Base-by-base conservation (phyloP, 2,888 invertebrate species). In the Pegoplata infirma region DNA sequence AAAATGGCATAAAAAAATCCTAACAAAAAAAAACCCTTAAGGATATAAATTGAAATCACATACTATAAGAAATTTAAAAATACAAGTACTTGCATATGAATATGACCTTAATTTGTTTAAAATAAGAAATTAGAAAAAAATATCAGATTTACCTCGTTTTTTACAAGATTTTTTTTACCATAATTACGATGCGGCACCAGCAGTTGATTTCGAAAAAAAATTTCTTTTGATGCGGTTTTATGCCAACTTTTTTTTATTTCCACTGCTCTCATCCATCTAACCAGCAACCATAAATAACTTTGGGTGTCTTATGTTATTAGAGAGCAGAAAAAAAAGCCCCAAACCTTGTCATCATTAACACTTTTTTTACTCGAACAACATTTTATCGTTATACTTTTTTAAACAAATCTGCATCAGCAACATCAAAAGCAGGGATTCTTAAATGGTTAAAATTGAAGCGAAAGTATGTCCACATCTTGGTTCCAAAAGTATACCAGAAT, bases 161-260 rank as follows among this genome's bases (percentile, higher is more conserved):
- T 40, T n/a, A n/a, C n/a, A 40, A 40, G 36, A 40, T 32, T n/a
- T 40, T 40, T 40, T 40, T n/a, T n/a, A 40, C 10, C n/a, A 40
- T 40, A 47, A 44, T 51, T 16, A 51, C n/a, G 5, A 51, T n/a
- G n/a, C n/a, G n/a, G 7, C 6, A 12, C 44, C 21, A 19, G 61
- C 75, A 44, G 84, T 86, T 86, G 86, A 86, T 86, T 87, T 86
- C 87, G 82, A 32, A 3, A 23, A 6, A 67, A 66, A 44, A 79
- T 79, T 75, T 75, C 79, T 79, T 79, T 79, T 79, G 79, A 79
- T 79, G 79, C 75, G 79, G 79, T 79, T 79, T 66, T 49, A 51
- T 61, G 66, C 19, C 58, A 69, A 76, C 67, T 73, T 81, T 77
- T 74, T 76, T 64, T 66, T 58, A 44, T 46, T 21, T 17, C 10